These are phyloP conservation scores for Ophion ventricosus DNA, from an alignment of 2,888 invertebrate genomes.

Conservation along the genomic window DNA sequence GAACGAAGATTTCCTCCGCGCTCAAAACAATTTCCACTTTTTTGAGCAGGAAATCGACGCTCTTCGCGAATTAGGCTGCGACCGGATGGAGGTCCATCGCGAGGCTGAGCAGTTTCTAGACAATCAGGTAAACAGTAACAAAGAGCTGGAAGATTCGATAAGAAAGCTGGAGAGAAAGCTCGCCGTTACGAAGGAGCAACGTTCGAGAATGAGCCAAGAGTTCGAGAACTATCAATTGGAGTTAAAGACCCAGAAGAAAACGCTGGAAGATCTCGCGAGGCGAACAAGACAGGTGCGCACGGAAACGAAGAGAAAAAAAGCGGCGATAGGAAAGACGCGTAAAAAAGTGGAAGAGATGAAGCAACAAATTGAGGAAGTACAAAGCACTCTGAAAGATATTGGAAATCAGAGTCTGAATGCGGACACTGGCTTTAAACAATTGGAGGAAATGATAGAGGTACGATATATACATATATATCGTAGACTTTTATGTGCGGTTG, in stretches of 20 bases:
- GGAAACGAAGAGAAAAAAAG: slow-evolving; percentile 66
- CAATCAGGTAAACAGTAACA: slow-evolving; percentile 86
- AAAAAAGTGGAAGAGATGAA: slow-evolving; percentile 68
- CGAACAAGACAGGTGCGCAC: slow-evolving; percentile 67
- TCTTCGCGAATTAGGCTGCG: slow-evolving; percentile 83
- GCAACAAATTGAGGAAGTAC: slow-evolving; percentile 83
- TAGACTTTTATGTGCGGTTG: slow-evolving; percentile 17
- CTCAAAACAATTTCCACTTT: background rate
- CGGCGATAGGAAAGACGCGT: slow-evolving; percentile 63
- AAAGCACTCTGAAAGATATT: slow-evolving; percentile 84
- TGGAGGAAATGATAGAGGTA: slow-evolving; percentile 86
- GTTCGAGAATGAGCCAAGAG: slow-evolving; percentile 78
- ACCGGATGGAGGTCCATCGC: slow-evolving; percentile 84
- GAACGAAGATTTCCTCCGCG: background rate
- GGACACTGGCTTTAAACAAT: slow-evolving; percentile 85
- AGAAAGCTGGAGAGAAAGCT: slow-evolving; percentile 81
- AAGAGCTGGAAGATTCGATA: slow-evolving; percentile 83
- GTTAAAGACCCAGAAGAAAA: slow-evolving; percentile 76
- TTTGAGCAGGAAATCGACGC: slow-evolving; percentile 84
- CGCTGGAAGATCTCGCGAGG: slow-evolving; percentile 67
- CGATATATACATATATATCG: slow-evolving; percentile 7
- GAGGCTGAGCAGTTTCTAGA: slow-evolving; percentile 87
- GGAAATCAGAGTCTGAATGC: slow-evolving; percentile 85
- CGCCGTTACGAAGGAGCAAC: slow-evolving; percentile 79
- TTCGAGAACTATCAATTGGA: slow-evolving; percentile 83